Evolutionary conservation across 2,888 invertebrate species (phyloP), one percentile per base, ranked within the genome.

Genomic region (Nomada ferruginata): DNA sequence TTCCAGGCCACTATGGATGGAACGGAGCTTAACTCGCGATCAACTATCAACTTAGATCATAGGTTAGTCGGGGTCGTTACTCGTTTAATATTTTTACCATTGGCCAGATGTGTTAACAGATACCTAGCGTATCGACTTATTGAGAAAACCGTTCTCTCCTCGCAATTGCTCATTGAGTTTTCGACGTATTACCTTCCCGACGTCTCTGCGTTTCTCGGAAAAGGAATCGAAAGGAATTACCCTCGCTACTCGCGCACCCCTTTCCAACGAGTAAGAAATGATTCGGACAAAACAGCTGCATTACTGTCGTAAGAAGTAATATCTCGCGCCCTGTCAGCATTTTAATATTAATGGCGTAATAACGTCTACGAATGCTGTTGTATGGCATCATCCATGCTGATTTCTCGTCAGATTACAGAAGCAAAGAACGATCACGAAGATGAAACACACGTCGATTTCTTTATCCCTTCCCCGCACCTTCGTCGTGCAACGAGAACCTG

Each of bases 21-120:
- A 85, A 84, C 85, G 82, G 69, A 82, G 83, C 81, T 88, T 86
- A 88, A 89, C 86, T 86, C 87, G 85, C 89, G 89, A 90, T 91
- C 90, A 90, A 89, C 88, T 89, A 91, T 91, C 88, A 86, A 86
- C 83, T 82, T 75, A 89, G 91, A 89, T 91, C 91, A 84, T 87
- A 87, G 91, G 91, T 91, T 91, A 90, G 91, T 91, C 90, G 90
- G 89, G 90, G 89, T 91, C 90, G 90, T 75, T 85, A 89, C 88
- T 89, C 89, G 90, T 87, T 90, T 87, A 87, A 90, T 86, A 85
- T 87, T 88, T 87, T 89, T 89, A 89, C 87, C 87, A 89, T 81
- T 84, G 83, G 59, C 77, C 81, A 59, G 82, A 74, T 75, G 73
- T 50, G 79, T 82, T 81, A 83, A 76, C 82, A 76, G 78, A 81